These are phyloP conservation scores for Pediacus dermestoides DNA, from an alignment of 2,888 invertebrate species.

Conservation along the genomic window DNA sequence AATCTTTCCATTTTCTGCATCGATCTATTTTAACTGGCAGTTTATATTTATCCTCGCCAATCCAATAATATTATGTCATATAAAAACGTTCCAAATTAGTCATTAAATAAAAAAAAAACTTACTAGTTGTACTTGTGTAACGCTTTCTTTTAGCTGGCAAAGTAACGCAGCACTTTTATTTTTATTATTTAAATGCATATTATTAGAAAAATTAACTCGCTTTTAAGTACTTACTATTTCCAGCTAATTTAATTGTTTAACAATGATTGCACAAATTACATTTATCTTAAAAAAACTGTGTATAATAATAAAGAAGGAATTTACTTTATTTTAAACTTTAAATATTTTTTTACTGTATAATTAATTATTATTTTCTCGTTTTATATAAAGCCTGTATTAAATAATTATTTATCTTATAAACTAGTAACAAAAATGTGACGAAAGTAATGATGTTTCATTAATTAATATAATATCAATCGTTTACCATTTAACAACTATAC, in stretches of 20 bases:
- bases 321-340: neutral
- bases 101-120: conserved; percentile 26
- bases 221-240: neutral
- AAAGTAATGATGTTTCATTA: conserved; percentile 1
- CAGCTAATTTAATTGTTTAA: neutral
- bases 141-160: too few relatives aligned
- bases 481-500: conserved; percentile 5
- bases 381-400: too few relatives aligned
- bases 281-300: too few relatives aligned
- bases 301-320: too few relatives aligned
- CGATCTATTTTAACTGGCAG: neutral
- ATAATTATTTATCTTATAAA: conserved; percentile 1
- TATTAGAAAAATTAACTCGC: conserved; percentile 1
- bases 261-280: neutral
- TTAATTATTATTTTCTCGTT: neutral
- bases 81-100: conserved; percentile 25
- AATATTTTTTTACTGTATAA: neutral
- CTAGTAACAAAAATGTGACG: conserved; percentile 1
- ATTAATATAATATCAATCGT: neutral
- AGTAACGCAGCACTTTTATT: too few relatives aligned
- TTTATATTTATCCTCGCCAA: neutral
- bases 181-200: too few relatives aligned
- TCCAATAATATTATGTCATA: conserved; percentile 15
- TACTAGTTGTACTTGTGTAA: too few relatives aligned
- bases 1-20: neutral